Percentiles rank a stretch among this genome's conserved stretches.
These are phyloP conservation scores for Platycnemis pennipes DNA, from an alignment of 2,888 invertebrate genomes.

Conservation along the genomic window DNA sequence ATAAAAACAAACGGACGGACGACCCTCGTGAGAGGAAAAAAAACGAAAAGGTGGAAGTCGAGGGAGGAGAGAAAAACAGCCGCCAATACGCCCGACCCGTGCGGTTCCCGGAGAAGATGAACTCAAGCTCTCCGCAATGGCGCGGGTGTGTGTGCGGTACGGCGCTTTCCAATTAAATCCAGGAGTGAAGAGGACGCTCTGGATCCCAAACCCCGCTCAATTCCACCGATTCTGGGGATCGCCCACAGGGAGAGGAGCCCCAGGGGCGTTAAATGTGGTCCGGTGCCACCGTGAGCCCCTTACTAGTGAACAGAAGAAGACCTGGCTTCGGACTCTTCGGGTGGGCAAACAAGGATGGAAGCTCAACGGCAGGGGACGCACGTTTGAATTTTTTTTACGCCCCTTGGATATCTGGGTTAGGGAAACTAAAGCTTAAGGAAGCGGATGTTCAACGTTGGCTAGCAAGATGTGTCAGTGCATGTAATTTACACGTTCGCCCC, in stretches of 20 bases:
- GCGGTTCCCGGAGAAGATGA: background rate
- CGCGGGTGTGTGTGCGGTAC: background rate
- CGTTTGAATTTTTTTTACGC: background rate
- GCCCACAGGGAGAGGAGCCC: background rate
- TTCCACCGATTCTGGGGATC: background rate
- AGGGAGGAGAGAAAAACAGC: background rate
- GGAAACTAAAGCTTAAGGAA: no score
- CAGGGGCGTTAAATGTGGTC: background rate
- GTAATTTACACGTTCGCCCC: no score
- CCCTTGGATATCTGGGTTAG: background rate
- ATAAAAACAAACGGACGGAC: background rate
- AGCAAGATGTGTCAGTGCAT: no score
- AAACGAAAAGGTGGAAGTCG: background rate
- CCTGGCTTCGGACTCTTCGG: background rate
- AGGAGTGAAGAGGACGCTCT: background rate
- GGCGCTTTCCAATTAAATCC: background rate
- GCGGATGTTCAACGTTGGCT: no score
- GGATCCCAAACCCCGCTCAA: background rate
- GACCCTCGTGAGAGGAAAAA: background rate
- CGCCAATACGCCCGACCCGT: background rate
- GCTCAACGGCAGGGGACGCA: background rate
- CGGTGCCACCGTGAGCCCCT: background rate
- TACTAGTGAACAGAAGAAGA: background rate
- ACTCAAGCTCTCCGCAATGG: background rate
- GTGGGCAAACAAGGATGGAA: background rate